Conservation (phyloP, 2,797 vertebrate species). For the Picus viridis region DNA sequence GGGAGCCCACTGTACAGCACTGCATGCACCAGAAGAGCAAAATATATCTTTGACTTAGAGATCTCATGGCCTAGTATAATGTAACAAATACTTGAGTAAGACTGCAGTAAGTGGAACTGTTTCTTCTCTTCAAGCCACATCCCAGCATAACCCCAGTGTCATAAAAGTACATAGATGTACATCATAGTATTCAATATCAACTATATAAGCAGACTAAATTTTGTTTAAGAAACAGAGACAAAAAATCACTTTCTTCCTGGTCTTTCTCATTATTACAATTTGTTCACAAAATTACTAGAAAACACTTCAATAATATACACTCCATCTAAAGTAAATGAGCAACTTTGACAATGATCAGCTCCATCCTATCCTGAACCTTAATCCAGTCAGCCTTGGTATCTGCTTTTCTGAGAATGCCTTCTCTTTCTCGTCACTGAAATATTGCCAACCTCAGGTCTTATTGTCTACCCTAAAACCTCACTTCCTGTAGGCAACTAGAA, state of each 20-base stretch:
- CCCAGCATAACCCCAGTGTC: not conserved
- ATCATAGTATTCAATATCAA: not conserved
- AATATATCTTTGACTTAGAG: not conserved
- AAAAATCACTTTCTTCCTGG: not conserved
- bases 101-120: not conserved
- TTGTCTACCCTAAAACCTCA: not conserved
- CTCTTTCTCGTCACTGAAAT: not conserved
- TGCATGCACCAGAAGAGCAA: not conserved
- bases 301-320: not conserved
- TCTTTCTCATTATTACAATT: not conserved
- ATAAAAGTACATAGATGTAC: not conserved
- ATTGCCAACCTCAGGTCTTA: not conserved
- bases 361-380: not conserved
- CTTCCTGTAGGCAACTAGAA: not conserved
- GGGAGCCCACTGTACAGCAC: not conserved
- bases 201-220: not conserved
- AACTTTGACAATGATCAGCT: not conserved
- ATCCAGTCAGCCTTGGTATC: not conserved
- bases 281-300: not conserved
- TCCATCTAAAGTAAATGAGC: not conserved
- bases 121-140: not conserved
- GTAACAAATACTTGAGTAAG: not conserved
- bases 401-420: not conserved
- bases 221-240: not conserved
- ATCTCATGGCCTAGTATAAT: not conserved